A percentile compares a stretch with the other conserved stretches of the same genome.
Conservation (phyloP, 2,113 vertebrate genomes). For the Chascanopsetta lugubris region DNA sequence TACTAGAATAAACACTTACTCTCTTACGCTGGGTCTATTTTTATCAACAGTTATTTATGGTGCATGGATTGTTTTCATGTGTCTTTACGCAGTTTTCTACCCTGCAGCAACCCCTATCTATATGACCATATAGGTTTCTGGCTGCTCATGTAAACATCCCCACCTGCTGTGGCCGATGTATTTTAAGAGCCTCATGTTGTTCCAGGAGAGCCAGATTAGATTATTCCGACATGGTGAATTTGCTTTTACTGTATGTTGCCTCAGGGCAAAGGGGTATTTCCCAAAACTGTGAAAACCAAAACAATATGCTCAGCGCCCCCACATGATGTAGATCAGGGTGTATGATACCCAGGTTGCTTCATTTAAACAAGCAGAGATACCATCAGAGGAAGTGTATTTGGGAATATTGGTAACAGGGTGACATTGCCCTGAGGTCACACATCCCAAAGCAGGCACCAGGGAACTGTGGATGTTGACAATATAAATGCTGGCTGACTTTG, state of each 20-base stretch:
- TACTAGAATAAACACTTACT: constrained; percentile 10
- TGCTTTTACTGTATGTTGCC: constrained; percentile 27
- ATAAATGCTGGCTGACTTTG: not conserved
- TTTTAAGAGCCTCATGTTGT: constrained; percentile 21
- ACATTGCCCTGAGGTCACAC: not conserved
- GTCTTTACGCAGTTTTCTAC: not conserved
- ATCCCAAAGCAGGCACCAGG: not conserved
- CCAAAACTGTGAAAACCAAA: constrained; percentile 14
- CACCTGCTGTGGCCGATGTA: not conserved
- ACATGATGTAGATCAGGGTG: not conserved
- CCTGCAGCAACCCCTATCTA: not conserved
- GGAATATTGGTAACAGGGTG: not conserved
- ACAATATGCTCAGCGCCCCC: constrained; percentile 8
- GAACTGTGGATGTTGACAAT: no score
- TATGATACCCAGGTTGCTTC: not conserved
- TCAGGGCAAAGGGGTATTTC: constrained; percentile 1
- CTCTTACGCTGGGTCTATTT: not conserved
- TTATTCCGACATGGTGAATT: constrained; percentile 32
- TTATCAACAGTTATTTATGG: not conserved
- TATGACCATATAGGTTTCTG: not conserved
- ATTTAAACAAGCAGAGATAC: not conserved
- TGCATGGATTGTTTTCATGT: not conserved
- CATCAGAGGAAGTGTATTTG: constrained; percentile 1
- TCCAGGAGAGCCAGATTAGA: constrained; percentile 44
- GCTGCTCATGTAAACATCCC: constrained; percentile 6